These are phyloP conservation scores for Yoshiicerus persimilis DNA, from an alignment of 1,140 invertebrate species.

Conservation along the genomic window DNA sequence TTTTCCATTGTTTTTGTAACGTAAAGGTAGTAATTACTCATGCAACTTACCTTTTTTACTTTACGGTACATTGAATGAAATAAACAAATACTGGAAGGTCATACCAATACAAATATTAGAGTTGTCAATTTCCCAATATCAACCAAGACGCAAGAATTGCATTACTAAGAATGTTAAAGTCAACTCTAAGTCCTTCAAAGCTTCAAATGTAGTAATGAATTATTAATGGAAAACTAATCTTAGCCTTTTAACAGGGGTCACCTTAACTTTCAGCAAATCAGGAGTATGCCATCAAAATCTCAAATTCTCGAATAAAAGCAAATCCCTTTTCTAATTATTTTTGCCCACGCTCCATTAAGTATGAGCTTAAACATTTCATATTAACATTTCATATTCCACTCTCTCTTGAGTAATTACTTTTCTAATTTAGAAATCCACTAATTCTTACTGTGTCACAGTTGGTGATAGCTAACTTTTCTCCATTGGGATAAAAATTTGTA, in stretches of 20 bases:
- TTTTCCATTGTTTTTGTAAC: no score
- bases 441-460: no score
- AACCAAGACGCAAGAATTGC: no score
- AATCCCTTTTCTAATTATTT: not conserved
- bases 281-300: not conserved
- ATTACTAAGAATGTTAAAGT: no score
- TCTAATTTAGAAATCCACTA: not conserved
- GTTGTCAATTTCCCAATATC: no score
- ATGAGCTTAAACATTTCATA: not conserved
- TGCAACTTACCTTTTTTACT: no score
- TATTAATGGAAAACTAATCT: not conserved
- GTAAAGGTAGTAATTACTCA: no score
- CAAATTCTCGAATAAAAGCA: not conserved
- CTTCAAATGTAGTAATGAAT: no score
- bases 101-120: no score
- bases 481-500: not conserved
- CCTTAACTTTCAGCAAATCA: not conserved
- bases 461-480: not conserved
- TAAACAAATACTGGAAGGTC: no score
- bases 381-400: not conserved
- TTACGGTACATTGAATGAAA: no score
- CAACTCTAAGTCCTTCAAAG: no score
- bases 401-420: not conserved
- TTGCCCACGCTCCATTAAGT: not conserved
- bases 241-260: not conserved